Percentiles rank a stretch among this genome's conserved stretches.
Conservation (phyloP, 2,113 vertebrate species). For the Catharus fuscescens region DNA sequence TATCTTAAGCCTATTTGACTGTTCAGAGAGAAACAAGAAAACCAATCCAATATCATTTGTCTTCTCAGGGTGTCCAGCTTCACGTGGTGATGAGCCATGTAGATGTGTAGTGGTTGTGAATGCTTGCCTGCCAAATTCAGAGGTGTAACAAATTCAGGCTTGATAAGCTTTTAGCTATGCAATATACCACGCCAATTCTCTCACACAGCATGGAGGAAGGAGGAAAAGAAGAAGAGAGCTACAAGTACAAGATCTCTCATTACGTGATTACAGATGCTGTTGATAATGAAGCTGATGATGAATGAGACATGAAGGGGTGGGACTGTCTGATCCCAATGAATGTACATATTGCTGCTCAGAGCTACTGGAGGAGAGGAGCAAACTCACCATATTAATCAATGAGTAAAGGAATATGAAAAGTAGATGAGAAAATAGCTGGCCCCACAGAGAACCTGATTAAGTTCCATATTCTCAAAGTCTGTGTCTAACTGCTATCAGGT, state of each 20-base stretch:
- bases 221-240: not conserved
- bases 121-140: not conserved
- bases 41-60: not conserved
- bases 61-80: conserved; percentile 6
- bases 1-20: not conserved
- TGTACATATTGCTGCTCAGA: not conserved
- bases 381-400: not conserved
- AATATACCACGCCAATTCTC: not conserved
- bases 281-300: not conserved
- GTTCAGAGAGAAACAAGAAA: conserved; percentile 4
- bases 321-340: not conserved
- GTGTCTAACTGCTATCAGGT: not conserved
- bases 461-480: not conserved
- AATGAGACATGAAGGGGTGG: not conserved
- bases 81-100: not conserved
- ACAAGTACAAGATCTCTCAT: not conserved
- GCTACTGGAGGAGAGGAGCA: not conserved
- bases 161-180: not conserved
- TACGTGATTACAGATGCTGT: accelerated
- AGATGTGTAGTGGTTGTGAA: not conserved
- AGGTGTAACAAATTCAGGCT: not conserved
- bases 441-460: not conserved
- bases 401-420: not conserved
- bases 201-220: not conserved
- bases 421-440: not conserved